These are phyloP conservation scores for Apoda limacodes DNA, from an alignment of 2,888 invertebrate species.

Conservation along the genomic window DNA sequence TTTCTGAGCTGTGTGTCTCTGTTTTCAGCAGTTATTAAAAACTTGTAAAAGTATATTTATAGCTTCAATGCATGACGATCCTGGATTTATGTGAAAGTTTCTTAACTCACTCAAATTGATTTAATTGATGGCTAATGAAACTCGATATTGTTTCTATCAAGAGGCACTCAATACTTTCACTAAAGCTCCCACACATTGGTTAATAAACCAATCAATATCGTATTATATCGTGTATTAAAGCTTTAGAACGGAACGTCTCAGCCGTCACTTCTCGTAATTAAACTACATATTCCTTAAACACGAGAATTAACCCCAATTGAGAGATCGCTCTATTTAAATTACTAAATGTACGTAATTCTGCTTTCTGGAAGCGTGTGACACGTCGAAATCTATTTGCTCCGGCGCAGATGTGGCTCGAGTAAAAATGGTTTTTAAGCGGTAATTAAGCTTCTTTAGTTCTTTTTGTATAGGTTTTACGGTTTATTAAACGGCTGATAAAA, in stretches of 20 bases:
- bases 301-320: constrained; percentile 69
- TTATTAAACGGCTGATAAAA: not conserved
- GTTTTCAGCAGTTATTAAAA: too few relatives aligned
- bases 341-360: constrained; percentile 56
- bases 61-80: too few relatives aligned
- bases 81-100: too few relatives aligned
- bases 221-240: not conserved
- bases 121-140: too few relatives aligned
- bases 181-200: too few relatives aligned
- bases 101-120: too few relatives aligned
- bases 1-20: too few relatives aligned
- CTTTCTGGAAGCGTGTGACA: constrained; percentile 66
- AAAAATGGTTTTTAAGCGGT: constrained; percentile 11
- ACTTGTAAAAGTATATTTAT: too few relatives aligned
- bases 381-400: constrained; percentile 39
- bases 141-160: too few relatives aligned
- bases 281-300: constrained; percentile 66
- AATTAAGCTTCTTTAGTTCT: constrained; percentile 2
- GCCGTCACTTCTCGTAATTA: constrained; percentile 46
- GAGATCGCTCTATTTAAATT: constrained; percentile 68
- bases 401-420: constrained; percentile 23
- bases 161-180: too few relatives aligned
- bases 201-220: not conserved
- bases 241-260: constrained; percentile 5
- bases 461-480: too few relatives aligned